These are phyloP conservation scores for Champsocephalus gunnari DNA, from an alignment of 2,797 vertebrate species.

Conservation along the genomic window DNA sequence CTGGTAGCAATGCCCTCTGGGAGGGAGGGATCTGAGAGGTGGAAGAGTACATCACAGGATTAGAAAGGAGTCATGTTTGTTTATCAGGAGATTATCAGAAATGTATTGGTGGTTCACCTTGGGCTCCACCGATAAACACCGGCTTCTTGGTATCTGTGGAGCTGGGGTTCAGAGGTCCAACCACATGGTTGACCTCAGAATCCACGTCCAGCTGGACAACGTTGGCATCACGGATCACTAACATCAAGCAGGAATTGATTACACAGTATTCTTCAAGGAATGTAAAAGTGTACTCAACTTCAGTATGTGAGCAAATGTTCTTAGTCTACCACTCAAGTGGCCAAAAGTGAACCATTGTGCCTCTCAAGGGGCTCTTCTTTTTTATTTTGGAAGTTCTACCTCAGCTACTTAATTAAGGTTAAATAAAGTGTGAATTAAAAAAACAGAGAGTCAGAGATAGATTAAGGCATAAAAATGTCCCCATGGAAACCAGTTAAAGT, in stretches of 20 bases:
- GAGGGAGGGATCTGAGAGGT: slow-evolving; percentile 85
- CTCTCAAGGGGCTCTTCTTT: too few species aligned
- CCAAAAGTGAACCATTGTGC: too few species aligned
- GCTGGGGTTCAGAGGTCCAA: slow-evolving; percentile 85
- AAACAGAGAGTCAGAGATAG: too few species aligned
- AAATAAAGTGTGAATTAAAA: too few species aligned
- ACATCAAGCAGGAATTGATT: not conserved
- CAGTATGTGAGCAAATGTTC: not conserved
- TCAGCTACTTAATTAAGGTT: too few species aligned
- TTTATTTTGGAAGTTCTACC: too few species aligned
- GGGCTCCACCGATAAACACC: slow-evolving; percentile 93
- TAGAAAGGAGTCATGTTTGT: not conserved
- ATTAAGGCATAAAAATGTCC: too few species aligned
- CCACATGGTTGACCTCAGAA: slow-evolving; percentile 91
- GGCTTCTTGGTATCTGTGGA: slow-evolving; percentile 83
- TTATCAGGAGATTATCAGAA: not conserved
- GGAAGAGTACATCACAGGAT: not conserved
- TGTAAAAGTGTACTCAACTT: too few species aligned
- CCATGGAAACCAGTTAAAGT: too few species aligned
- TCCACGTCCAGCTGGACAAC: slow-evolving; percentile 94
- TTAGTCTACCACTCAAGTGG: too few species aligned
- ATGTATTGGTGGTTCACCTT: slow-evolving; percentile 83
- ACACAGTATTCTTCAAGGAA: not conserved
- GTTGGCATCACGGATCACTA: slow-evolving; percentile 92
- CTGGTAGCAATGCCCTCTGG: slow-evolving; percentile 82